These are phyloP conservation scores for Brachionus sp. DNA, from an alignment of 1,140 invertebrate genomes.

Conservation along the genomic window DNA sequence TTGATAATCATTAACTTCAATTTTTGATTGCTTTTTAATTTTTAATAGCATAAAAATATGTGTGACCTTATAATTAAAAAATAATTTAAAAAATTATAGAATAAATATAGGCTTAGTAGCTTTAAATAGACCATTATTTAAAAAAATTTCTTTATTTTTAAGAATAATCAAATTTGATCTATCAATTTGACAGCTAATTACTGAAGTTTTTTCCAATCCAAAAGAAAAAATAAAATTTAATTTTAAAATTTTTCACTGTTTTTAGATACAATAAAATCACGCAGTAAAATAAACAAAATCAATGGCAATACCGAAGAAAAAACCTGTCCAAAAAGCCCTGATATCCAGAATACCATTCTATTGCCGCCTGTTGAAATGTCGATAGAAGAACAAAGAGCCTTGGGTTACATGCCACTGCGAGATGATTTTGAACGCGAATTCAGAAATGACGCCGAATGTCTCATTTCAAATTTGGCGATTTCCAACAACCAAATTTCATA, in stretches of 20 bases:
- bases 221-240: no score
- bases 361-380: conserved; percentile 75
- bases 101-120: no score
- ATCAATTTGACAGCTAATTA: no score
- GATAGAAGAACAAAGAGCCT: conserved; percentile 71
- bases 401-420: conserved; percentile 92
- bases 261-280: conserved; percentile 51
- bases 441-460: conserved; percentile 17
- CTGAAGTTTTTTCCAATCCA: no score
- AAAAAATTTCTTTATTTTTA: no score
- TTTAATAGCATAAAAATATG: no score
- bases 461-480: conserved; percentile 30
- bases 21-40: no score
- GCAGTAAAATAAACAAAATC: not conserved
- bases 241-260: conserved; percentile 14
- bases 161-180: no score
- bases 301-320: not conserved
- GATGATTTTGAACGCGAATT: conserved; percentile 85
- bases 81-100: no score
- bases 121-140: no score
- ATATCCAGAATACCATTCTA: conserved; percentile 64
- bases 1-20: no score
- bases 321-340: conserved; percentile 67
- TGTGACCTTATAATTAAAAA: no score
- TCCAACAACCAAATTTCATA: conserved; percentile 21